Evolutionary conservation across 2,888 invertebrate genomes (phyloP), one percentile per base, ranked within the genome.

Genomic region (Zootermopsis nevadensis): DNA sequence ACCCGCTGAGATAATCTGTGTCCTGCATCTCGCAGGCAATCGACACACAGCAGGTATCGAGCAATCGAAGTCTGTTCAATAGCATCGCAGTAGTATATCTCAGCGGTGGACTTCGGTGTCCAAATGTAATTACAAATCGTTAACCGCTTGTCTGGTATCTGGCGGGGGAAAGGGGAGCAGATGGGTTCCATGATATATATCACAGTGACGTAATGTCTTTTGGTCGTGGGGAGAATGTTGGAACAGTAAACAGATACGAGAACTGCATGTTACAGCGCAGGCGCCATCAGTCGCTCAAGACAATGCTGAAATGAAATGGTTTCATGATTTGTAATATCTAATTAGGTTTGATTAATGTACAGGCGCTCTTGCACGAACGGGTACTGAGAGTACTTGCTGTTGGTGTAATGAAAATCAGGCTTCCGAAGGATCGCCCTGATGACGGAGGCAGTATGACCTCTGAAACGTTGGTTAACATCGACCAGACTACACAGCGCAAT

Each of bases 1-100:
- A 48, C 77, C 77, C 55, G 77, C 77, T 77, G 77, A 12, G 77
- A 48, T 77, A 76, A 76, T 76, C 76, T 76, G 48, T 76, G 76
- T 76, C 76, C 77, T 77, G 48, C 77, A 77, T 77, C 77, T 69
- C 69, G 15, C 69, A 69, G 69, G 69, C 69, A 69, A 69, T 69
- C 69, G 69, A 69, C 69, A 69, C 69, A 69, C 69, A 69, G 69
- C 69, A 69, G 69, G 69, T 33, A 69, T 69, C 69, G 69, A 69
- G 69, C 69, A 69, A 69, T 69, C 69, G 69, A 69, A 69, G 69
- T 69, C 31, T 69, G 69, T 69, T 69, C 69, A 69, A 69, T 69
- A 69, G 69, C 60, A 69, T 69, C 31, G 69, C 69, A 69, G 69
- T 69, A 69, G 69, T 69, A 33, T 69, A 69, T 69, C 60, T 60